phyloP scores from a whole-genome alignment of 2,113 vertebrate species.

The Laticauda colubrina region DNA sequence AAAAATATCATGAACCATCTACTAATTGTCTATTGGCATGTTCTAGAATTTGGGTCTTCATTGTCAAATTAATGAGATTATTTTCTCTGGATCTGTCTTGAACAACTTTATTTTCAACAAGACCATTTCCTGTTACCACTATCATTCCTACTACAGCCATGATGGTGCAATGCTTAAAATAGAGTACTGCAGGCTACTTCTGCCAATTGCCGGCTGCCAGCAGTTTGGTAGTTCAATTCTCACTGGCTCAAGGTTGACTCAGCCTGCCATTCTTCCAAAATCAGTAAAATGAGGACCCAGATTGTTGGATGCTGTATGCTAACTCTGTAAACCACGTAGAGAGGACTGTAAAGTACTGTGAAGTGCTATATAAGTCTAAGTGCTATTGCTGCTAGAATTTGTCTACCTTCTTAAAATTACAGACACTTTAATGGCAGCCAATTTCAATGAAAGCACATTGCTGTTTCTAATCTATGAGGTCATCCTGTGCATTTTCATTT shows the following conservation, averaged over 20 bases:
- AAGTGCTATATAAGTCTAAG: no score
- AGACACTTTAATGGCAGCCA: conserved; percentile 61
- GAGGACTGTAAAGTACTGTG: no score
- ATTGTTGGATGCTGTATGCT: no score
- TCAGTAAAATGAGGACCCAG: no score
- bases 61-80: conserved; percentile 64
- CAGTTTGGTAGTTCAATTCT: no score
- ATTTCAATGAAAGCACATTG: conserved; percentile 58
- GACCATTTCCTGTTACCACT: conserved; percentile 70
- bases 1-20: conserved; percentile 39
- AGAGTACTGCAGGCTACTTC: no score
- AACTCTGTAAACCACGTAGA: no score
- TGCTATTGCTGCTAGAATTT: conserved; percentile 49
- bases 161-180: no score
- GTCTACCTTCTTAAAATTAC: conserved; percentile 69
- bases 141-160: conserved; percentile 60
- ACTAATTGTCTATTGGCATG: conserved; percentile 47
- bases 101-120: conserved; percentile 71
- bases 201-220: no score
- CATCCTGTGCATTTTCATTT: conserved; percentile 41
- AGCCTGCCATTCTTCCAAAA: no score
- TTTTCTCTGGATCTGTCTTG: conserved; percentile 67
- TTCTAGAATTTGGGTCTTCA: conserved; percentile 48
- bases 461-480: conserved; percentile 54
- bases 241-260: no score